These are phyloP conservation scores for Hemicordylus capensis DNA, from an alignment of 2,113 vertebrate genomes.

Conservation along the genomic window DNA sequence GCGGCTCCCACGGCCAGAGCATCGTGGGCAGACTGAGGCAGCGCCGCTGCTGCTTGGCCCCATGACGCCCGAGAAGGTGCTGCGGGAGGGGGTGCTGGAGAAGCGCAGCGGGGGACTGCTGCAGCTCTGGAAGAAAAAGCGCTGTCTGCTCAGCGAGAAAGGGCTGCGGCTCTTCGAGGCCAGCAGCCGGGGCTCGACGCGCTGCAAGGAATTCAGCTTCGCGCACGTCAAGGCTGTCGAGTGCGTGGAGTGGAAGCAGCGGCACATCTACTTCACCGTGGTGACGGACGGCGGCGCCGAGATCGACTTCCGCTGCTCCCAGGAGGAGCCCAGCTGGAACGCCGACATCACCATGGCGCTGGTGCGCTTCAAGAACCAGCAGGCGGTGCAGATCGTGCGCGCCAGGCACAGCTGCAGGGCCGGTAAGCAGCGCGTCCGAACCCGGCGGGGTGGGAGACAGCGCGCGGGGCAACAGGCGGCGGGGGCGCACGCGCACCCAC, in stretches of 20 bases:
- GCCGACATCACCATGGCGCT: conserved; percentile 90
- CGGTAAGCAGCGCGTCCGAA: conserved; percentile 67
- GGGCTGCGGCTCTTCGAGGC: conserved; percentile 84
- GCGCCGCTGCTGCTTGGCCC: conserved; percentile 32
- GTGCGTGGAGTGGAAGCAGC: conserved; percentile 92
- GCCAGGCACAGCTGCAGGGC: conserved; percentile 80
- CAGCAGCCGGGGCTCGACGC: conserved; percentile 66
- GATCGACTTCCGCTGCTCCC: conserved; percentile 90
- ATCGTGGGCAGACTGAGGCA: background rate
- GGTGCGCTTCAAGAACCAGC: conserved; percentile 92
- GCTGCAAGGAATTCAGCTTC: conserved; percentile 89
- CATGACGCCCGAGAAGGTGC: conserved; percentile 81
- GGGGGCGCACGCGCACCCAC: background rate
- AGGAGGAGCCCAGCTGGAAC: conserved; percentile 91
- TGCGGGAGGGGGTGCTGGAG: conserved; percentile 89
- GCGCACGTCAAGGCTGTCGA: conserved; percentile 90
- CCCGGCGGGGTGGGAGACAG: conserved; percentile 3
- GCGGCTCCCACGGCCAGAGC: accelerated
- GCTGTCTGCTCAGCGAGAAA: conserved; percentile 88
- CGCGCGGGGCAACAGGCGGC: background rate
- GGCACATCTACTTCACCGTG: conserved; percentile 91
- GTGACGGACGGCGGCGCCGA: conserved; percentile 89
- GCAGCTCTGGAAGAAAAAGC: conserved; percentile 94
- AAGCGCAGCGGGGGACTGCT: conserved; percentile 93
- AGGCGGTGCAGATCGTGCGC: conserved; percentile 86